Percentiles rank a stretch among this genome's conserved stretches.
phyloP scores from a whole-genome alignment of 1,140 invertebrate genomes.

The Drosophila miranda region DNA sequence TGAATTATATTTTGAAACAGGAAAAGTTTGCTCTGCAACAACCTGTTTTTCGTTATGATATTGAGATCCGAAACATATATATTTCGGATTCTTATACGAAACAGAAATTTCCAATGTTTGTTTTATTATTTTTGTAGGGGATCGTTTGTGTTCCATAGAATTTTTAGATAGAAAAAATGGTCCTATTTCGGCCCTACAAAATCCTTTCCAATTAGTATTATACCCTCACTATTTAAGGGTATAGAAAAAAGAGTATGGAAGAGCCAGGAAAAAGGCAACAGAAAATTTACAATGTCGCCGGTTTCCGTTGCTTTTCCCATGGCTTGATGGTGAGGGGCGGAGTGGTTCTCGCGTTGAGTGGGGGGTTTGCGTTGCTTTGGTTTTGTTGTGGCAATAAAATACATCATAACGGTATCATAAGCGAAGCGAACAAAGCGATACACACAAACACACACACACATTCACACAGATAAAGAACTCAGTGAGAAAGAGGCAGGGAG shows the following conservation, averaged over 20 bases:
- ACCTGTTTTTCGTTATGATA: too few species aligned
- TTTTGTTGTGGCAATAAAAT: slow-evolving; percentile 80
- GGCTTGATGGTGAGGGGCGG: not conserved
- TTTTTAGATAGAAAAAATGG: too few species aligned
- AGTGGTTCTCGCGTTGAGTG: slow-evolving; percentile 1
- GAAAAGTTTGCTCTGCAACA: too few species aligned
- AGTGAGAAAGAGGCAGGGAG: slow-evolving; percentile 31
- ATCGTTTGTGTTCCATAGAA: too few species aligned
- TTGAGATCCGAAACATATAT: too few species aligned
- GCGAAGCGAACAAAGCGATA: slow-evolving; percentile 75
- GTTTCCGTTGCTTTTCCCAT: slow-evolving; percentile 57
- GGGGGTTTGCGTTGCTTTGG: slow-evolving; percentile 59
- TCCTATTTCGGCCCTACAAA: too few species aligned
- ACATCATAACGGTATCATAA: slow-evolving; percentile 81
- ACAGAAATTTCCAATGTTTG: too few species aligned
- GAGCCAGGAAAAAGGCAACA: slow-evolving; percentile 39
- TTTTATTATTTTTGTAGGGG: not conserved
- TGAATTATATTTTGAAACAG: too few species aligned
- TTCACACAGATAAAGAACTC: slow-evolving; percentile 9
- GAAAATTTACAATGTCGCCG: slow-evolving; percentile 80
- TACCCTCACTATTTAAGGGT: too few species aligned
- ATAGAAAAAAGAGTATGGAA: slow-evolving; percentile 10
- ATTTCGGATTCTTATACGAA: too few species aligned
- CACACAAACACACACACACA: slow-evolving; percentile 40
- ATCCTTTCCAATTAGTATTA: too few species aligned